Percentiles rank a stretch among this genome's conserved stretches.
Evolutionary conservation across 1,140 invertebrate genomes (phyloP).

Genomic region (Aphaenogaster floridana): DNA sequence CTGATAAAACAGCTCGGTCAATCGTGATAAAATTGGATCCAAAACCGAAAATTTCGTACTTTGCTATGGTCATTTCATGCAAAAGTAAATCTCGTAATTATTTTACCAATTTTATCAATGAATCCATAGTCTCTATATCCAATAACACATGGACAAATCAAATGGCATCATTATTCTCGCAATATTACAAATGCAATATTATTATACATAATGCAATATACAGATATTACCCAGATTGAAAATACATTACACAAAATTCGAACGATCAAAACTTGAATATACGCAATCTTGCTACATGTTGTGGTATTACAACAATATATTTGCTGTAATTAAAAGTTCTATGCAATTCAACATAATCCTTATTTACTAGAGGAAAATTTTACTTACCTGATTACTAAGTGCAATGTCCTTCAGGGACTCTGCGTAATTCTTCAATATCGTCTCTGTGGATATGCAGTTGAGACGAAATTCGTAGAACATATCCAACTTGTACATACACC

Average conservation of each 20-base stretch:
- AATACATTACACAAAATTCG: background rate
- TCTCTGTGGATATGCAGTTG: slow-evolving; percentile 89
- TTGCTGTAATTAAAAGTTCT: background rate
- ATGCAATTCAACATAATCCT: background rate
- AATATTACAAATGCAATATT: background rate
- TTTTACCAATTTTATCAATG: background rate
- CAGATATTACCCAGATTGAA: background rate
- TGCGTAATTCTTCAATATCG: slow-evolving; percentile 89
- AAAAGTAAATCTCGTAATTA: background rate
- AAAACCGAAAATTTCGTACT: background rate
- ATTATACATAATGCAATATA: too few relatives aligned
- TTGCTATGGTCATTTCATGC: background rate
- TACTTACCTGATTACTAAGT: slow-evolving; percentile 89
- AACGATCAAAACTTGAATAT: background rate
- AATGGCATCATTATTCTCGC: background rate
- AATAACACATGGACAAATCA: background rate
- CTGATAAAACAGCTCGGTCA: background rate
- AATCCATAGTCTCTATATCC: background rate
- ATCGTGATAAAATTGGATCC: background rate
- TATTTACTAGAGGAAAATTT: background rate
- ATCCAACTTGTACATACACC: slow-evolving; percentile 89
- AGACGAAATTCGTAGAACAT: slow-evolving; percentile 91
- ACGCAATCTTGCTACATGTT: background rate
- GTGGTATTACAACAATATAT: background rate
- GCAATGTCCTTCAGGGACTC: slow-evolving; percentile 89